Conservation (phyloP, 2,888 invertebrate species). For the Ptychoptera contaminata region DNA sequence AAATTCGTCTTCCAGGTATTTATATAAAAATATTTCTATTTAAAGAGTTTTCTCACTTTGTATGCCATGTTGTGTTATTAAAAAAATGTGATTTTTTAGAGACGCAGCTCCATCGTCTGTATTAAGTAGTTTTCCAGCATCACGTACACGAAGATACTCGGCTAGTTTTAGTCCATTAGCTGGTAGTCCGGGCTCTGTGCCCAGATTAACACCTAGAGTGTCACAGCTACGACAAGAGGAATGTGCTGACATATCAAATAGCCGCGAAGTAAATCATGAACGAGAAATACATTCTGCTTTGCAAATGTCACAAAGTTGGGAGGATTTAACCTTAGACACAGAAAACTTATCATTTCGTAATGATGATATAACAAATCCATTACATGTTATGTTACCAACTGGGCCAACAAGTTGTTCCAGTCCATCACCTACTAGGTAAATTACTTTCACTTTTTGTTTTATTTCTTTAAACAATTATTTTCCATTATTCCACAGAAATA, state of each 20-base stretch:
- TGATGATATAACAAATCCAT: conserved; percentile 26
- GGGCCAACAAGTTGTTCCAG: conserved; percentile 36
- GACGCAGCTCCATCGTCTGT: conserved; percentile 55
- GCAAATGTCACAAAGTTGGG: conserved; percentile 91
- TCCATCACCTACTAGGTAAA: conserved; percentile 42
- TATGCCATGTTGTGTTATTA: background rate
- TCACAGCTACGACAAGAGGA: conserved; percentile 79
- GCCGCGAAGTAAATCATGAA: conserved; percentile 81
- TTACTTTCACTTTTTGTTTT: background rate
- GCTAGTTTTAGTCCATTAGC: conserved; percentile 66
- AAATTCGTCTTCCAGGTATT: conserved; percentile 47
- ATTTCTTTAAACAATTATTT: background rate
- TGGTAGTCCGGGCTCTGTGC: conserved; percentile 32
- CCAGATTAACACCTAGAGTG: conserved; percentile 67
- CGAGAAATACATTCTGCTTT: conserved; percentile 79
- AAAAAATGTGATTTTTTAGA: conserved; percentile 33
- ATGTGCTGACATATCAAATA: conserved; percentile 65
- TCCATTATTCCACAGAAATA: conserved; percentile 15
- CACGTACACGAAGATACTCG: conserved; percentile 72
- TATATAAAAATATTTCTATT: conserved; percentile 1
- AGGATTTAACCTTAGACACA: conserved; percentile 65
- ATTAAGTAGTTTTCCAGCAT: conserved; percentile 43
- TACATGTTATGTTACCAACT: conserved; percentile 34
- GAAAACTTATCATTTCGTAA: conserved; percentile 44
- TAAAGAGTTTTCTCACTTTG: too few relatives aligned